Conservation (phyloP, 2,113 vertebrate species). For the Muscicapa adusta region DNA sequence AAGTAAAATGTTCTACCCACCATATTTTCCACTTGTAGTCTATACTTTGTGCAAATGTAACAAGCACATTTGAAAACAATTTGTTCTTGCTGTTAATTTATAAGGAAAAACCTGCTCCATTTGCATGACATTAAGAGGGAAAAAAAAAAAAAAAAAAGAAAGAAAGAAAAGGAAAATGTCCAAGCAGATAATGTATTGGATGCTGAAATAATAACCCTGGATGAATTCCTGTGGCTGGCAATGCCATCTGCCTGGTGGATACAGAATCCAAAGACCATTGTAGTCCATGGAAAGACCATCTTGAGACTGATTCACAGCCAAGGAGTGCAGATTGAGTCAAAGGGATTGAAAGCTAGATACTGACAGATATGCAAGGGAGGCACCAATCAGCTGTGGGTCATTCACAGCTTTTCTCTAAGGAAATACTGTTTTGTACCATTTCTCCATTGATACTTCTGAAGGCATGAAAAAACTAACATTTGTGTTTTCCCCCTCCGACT, state of each 20-base stretch:
- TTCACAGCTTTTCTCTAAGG: not conserved
- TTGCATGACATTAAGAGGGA: not conserved
- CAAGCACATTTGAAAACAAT: not conserved
- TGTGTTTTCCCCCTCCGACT: not conserved
- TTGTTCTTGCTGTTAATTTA: constrained; percentile 8
- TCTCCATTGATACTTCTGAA: not conserved
- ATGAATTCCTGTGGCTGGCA: constrained; percentile 28
- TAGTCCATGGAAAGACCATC: not conserved
- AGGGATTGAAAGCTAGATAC: not conserved
- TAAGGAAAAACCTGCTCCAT: not conserved
- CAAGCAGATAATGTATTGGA: not conserved
- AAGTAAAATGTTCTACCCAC: not conserved
- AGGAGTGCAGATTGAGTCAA: not conserved
- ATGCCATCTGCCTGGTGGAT: constrained; percentile 44
- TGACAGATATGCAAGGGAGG: not conserved
- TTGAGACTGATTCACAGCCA: not conserved
- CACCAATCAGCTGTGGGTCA: not conserved
- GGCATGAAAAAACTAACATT: not conserved
- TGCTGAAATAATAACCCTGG: constrained; percentile 13
- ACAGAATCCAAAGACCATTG: not conserved
- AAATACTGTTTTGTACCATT: not conserved
- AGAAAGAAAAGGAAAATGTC: not conserved
- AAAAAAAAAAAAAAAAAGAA: not conserved
- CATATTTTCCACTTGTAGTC: not conserved
- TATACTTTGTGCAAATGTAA: not conserved